A percentile compares a stretch with the other conserved stretches of the same genome.
These are phyloP conservation scores for Tragelaphus strepsiceros DNA, from an alignment of 2,113 vertebrate species.

Conservation along the genomic window DNA sequence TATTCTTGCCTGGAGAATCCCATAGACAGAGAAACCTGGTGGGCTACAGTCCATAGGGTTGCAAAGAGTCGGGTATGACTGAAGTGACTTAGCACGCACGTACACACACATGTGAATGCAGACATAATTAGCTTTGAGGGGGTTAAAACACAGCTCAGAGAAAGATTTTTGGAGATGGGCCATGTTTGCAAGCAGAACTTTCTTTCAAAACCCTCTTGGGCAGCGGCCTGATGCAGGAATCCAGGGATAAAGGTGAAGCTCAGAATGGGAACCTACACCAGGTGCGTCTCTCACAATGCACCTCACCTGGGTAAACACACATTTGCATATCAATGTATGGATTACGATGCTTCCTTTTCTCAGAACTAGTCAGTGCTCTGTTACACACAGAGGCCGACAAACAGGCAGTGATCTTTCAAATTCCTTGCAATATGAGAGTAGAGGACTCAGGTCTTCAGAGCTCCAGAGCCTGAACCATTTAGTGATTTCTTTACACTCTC, in stretches of 20 bases:
- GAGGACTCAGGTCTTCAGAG: neutral
- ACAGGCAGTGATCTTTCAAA: neutral
- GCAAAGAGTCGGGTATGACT: neutral
- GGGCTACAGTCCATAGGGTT: neutral
- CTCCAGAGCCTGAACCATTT: accelerated
- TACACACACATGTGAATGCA: neutral
- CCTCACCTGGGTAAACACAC: neutral
- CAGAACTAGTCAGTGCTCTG: neutral
- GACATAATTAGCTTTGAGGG: neutral
- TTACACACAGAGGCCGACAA: neutral
- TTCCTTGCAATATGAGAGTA: neutral
- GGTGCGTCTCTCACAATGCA: neutral
- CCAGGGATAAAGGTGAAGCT: neutral
- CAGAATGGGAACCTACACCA: neutral
- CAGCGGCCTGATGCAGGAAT: neutral
- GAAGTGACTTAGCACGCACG: neutral
- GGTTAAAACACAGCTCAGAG: neutral
- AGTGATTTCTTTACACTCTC: neutral
- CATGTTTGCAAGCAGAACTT: neutral
- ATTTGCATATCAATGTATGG: neutral
- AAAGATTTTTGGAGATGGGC: neutral
- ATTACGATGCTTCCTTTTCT: neutral
- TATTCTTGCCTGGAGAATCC: neutral
- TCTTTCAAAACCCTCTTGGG: neutral
- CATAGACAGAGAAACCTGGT: neutral